phyloP scores from a whole-genome alignment of 2,888 invertebrate genomes.

The Epirrhoe alternata region DNA sequence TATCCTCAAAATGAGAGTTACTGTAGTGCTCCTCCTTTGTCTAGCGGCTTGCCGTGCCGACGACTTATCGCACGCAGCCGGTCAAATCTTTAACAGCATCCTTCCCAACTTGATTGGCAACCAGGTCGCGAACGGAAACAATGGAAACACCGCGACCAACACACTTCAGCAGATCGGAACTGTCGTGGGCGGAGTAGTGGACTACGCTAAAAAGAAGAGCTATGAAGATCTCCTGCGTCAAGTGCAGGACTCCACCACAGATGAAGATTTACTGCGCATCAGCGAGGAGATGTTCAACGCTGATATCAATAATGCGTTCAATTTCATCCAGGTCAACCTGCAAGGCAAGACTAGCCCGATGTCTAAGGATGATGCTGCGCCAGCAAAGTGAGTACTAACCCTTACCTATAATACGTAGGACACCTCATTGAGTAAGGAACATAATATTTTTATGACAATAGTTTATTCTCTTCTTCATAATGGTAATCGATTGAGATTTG shows the following conservation, averaged over 20 bases:
- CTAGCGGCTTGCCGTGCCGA: slow-evolving; percentile 66
- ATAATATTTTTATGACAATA: no score
- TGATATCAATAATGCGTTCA: slow-evolving; percentile 90
- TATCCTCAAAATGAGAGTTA: slow-evolving; percentile 67
- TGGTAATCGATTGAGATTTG: no score
- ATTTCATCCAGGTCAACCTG: slow-evolving; percentile 88
- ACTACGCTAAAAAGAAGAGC: slow-evolving; percentile 80
- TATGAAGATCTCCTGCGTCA: slow-evolving; percentile 76
- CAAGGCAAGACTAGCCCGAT: slow-evolving; percentile 91
- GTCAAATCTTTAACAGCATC: slow-evolving; percentile 78
- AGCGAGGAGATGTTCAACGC: slow-evolving; percentile 90
- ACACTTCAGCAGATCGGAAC: slow-evolving; percentile 77
- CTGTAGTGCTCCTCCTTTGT: slow-evolving; percentile 62
- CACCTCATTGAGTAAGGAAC: not conserved
- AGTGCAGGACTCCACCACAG: slow-evolving; percentile 83
- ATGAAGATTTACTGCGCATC: slow-evolving; percentile 88
- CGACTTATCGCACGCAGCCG: slow-evolving; percentile 73
- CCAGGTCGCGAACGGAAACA: slow-evolving; percentile 59
- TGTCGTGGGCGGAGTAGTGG: slow-evolving; percentile 79
- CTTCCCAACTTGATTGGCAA: slow-evolving; percentile 75
- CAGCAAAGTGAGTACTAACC: slow-evolving; percentile 87
- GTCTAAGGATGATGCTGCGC: slow-evolving; percentile 89
- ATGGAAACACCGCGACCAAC: slow-evolving; percentile 72
- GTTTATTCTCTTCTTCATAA: no score
- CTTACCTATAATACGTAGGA: not conserved